phyloP scores from a whole-genome alignment of 2,113 vertebrate genomes.

The Geococcyx californianus region DNA sequence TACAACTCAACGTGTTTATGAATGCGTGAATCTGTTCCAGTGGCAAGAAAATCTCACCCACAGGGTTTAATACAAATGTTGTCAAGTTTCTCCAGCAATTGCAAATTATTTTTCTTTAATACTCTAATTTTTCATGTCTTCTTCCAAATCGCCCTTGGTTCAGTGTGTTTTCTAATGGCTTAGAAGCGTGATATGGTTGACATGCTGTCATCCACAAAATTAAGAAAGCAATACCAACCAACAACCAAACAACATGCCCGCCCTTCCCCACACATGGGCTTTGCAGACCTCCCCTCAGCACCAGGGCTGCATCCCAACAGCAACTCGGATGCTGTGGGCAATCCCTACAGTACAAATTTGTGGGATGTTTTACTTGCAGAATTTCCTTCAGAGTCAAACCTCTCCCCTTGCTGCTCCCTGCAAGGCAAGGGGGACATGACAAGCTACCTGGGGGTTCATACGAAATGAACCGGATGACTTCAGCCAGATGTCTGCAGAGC shows the following conservation, averaged over 20 bases:
- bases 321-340: not conserved
- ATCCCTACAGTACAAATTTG: not conserved
- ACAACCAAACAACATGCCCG: not conserved
- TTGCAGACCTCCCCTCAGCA: not conserved
- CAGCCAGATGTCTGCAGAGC: not conserved
- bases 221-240: not conserved
- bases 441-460: not conserved
- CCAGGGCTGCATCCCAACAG: not conserved
- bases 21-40: not conserved
- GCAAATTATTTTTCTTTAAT: not conserved
- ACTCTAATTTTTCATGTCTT: not conserved
- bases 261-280: rapidly evolving
- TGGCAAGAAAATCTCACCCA: not conserved
- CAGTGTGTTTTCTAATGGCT: not conserved
- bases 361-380: not conserved
- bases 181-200: not conserved
- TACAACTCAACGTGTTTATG: not conserved
- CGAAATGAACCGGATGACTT: too few relatives aligned
- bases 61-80: not conserved
- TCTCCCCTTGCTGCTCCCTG: not conserved
- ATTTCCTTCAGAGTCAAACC: not conserved
- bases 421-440: not conserved
- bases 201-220: rapidly evolving
- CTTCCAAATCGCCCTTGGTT: not conserved
- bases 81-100: not conserved